Conservation (phyloP, 2,888 invertebrate species). For the Melanargia galathea region DNA sequence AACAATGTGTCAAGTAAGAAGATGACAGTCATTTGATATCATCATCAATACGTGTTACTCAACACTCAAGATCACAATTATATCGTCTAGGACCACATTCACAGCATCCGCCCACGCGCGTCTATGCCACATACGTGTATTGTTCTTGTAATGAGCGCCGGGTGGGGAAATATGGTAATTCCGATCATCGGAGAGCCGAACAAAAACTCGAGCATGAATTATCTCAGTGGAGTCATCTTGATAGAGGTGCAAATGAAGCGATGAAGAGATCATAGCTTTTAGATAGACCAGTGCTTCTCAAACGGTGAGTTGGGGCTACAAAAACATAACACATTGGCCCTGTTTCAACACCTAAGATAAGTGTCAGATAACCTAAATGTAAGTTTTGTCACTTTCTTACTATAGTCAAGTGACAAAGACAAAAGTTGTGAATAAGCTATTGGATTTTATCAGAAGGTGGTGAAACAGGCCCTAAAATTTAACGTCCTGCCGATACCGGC, state of each 20-base stretch:
- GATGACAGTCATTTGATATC: neutral
- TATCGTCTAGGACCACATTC: conserved; percentile 31
- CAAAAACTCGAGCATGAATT: conserved; percentile 24
- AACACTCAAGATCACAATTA: conserved; percentile 28
- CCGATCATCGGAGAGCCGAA: conserved; percentile 10
- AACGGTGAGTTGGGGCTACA: neutral
- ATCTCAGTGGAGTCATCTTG: conserved; percentile 22
- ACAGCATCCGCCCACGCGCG: conserved; percentile 40
- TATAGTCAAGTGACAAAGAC: too few relatives aligned
- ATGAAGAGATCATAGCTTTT: conserved; percentile 13
- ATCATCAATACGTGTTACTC: conserved; percentile 1
- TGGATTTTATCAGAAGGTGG: too few relatives aligned
- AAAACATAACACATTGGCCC: too few relatives aligned
- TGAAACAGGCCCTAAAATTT: too few relatives aligned
- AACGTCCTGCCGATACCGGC: too few relatives aligned
- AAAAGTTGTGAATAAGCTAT: too few relatives aligned
- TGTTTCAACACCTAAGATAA: too few relatives aligned
- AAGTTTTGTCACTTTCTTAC: too few relatives aligned
- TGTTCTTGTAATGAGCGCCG: conserved; percentile 39
- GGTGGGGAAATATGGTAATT: conserved; percentile 34
- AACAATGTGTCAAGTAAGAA: neutral
- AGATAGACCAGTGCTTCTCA: conserved; percentile 3
- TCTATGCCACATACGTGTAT: conserved; percentile 31
- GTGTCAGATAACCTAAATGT: too few relatives aligned
- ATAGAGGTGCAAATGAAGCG: conserved; percentile 22